Evolutionary conservation across 2,113 vertebrate genomes (phyloP), one percentile per base, ranked within the genome.

Genomic region (Strigops habroptila): DNA sequence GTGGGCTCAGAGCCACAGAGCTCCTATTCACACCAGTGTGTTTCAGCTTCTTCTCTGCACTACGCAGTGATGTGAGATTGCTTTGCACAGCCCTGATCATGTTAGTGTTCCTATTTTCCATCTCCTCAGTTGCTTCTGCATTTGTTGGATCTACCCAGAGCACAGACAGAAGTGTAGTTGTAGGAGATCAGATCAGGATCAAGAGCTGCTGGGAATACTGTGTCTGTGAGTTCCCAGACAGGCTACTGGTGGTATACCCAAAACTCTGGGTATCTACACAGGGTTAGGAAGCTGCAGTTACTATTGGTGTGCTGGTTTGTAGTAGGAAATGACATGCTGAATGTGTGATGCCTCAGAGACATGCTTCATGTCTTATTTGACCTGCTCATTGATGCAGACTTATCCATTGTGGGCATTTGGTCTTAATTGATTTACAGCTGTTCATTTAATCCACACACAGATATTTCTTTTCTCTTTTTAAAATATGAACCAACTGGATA

Each of bases 51-150:
- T 86, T 4, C 37, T 90, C n/a, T 75, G 70, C 24, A 57, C 39
- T 35, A 48, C 1, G 0, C 0, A 0, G 21, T 3, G 3, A 28
- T 44, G 44, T 37, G 53, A 59, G 83, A 57, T 76, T 0, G 0
- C 48, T 68, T 82, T 70, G 48, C 48, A 51, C 16, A 39, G 9
- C 37, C 86, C 60, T 22, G 21, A 31, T 21, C 0, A 0, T 43
- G 24, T 41, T 68, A 24, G 31, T 48, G 37, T 10, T 68, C 60
- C 43, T 79, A 3, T 15, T 62, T 51, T 9, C 52, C 24, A 44
- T 86, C 28, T 57, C n/a, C 39, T 78, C 0, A 0, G 2, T 37
- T 74, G 44, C 30, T 44, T 86, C 71, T 78, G 55, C 19, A 3
- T 49, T 39, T 68, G 33, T 64, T 33, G 23, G 7, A 10, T 46